Percentiles rank a stretch among this genome's conserved stretches.
These are phyloP conservation scores for Sericinus montela DNA, from an alignment of 2,888 invertebrate species.

Conservation along the genomic window DNA sequence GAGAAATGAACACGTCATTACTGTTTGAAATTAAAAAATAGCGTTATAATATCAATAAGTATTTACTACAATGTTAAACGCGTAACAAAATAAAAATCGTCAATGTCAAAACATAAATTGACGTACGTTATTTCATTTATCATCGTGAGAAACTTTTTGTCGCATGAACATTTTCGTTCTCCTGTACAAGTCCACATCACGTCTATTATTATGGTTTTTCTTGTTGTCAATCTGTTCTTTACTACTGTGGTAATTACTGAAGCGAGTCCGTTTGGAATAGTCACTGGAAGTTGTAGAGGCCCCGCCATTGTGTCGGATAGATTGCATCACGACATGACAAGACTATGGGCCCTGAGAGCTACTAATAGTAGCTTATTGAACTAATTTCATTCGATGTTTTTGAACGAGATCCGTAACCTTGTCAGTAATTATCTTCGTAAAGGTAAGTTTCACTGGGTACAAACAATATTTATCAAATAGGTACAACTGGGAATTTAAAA, in stretches of 20 bases:
- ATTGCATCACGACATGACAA: constrained; percentile 49
- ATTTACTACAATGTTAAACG: no score
- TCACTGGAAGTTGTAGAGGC: constrained; percentile 50
- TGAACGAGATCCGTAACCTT: constrained; percentile 18
- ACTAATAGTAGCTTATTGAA: constrained; percentile 51
- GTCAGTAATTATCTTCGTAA: no score
- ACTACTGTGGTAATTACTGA: constrained; percentile 45
- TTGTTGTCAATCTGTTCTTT: constrained; percentile 43
- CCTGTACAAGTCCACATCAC: constrained; percentile 21
- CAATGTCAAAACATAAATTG: neutral
- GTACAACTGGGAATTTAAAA: no score
- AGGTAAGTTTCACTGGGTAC: no score
- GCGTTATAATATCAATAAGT: neutral
- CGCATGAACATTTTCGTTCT: constrained; percentile 21
- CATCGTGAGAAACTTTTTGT: constrained; percentile 33
- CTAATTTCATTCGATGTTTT: constrained; percentile 30
- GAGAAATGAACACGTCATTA: neutral
- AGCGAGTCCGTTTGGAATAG: constrained; percentile 40
- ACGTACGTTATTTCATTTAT: constrained; percentile 24
- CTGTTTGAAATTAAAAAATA: neutral
- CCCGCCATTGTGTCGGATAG: constrained; percentile 44
- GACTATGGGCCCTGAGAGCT: constrained; percentile 40
- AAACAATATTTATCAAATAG: neutral
- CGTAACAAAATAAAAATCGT: no score
- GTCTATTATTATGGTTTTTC: constrained; percentile 41